Evolutionary conservation across 1,140 invertebrate species (phyloP), one percentile per base, ranked within the genome.

Genomic region (Ceratitis capitata): DNA sequence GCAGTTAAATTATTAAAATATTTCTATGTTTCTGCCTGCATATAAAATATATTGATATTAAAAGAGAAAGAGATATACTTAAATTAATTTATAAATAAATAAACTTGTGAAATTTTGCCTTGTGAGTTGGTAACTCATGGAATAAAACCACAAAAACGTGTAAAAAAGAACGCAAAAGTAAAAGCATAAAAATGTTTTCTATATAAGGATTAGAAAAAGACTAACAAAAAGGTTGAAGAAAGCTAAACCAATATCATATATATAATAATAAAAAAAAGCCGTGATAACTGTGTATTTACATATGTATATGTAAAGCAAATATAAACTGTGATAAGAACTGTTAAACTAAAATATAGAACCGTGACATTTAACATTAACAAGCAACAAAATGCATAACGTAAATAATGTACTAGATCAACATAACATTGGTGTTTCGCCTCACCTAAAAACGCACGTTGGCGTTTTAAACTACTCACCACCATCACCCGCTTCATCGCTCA

Each of bases 121-220:
- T 35, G 16, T 35, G 32, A 69, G 61, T 19, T 69, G 32, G 61
- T 69, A 69, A 69, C 61, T 69, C 32, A 69, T 69, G 29, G 12
- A 56, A 19, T 78, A 78, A 78, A 78, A 78, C 69, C 19, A 4
- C 4, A 78, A 23, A 78, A 78, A n/a, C n/a, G 69, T 78, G n/a
- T 39, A 69, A 35, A 69, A 35, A 4, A 69, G 39, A 45, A 16
- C 5, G 69, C 69, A 16, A 47, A 78, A 74, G 64, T 74, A n/a
- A 42, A 74, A 35, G 35, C 16, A 74, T 39, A 74, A 74, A 23
- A 78, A 78, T 78, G 69, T 32, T 10, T 16, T 78, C 9, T 78
- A 45, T 78, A n/a, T 78, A 45, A 26, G 16, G 12, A 69, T 29
- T 12, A 78, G 39, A 19, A 78, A n/a, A 47, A 45, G 39, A 42